Evolutionary conservation across 1,140 invertebrate species (phyloP).

Genomic region (Saccostrea echinata): DNA sequence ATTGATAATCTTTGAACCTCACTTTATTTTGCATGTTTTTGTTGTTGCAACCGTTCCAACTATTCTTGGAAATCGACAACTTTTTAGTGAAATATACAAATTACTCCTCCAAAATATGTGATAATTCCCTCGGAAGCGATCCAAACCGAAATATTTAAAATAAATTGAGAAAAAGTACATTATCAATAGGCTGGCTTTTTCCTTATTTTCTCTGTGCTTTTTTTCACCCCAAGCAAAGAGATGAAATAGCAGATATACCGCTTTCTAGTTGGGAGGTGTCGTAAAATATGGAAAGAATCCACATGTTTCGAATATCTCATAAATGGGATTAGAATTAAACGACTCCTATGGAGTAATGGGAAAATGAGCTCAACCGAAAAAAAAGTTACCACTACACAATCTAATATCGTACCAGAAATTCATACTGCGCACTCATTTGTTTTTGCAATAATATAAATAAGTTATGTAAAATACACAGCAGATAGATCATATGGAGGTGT

Average conservation of each 20-base stretch:
- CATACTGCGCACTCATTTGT: background rate
- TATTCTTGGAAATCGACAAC: constrained; percentile 4
- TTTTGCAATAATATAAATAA: background rate
- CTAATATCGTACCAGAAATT: background rate
- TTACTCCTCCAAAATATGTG: background rate
- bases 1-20: constrained; percentile 21
- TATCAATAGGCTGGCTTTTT: background rate
- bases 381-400: background rate
- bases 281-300: background rate
- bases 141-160: background rate
- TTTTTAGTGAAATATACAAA: background rate
- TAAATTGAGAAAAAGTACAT: background rate
- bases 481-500: background rate
- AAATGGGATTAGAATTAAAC: constrained; percentile 1
- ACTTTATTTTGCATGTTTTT: background rate
- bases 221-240: background rate
- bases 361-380: background rate
- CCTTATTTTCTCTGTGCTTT: background rate
- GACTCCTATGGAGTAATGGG: background rate
- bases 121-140: background rate
- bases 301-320: background rate
- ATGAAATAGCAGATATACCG: background rate
- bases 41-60: background rate
- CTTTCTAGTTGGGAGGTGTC: constrained; percentile 16
- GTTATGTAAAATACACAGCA: background rate